Evolutionary conservation across 1,140 invertebrate genomes (phyloP).

Genomic region (Bradysia coprophila): DNA sequence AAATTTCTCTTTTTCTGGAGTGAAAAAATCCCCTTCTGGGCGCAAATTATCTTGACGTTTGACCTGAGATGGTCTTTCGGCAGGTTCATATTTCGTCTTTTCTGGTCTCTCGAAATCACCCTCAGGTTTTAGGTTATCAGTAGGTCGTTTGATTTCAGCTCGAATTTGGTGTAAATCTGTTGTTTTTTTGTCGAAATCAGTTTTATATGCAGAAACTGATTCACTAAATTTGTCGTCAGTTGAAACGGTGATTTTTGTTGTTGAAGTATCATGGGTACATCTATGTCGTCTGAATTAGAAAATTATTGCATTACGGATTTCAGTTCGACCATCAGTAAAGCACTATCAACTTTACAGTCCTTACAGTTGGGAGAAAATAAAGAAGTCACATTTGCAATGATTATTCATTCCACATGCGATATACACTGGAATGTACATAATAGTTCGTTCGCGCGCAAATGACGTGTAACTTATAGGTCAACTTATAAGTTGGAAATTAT

Average conservation of each 20-base stretch:
- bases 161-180: slow-evolving; percentile 35
- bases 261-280: slow-evolving; percentile 38
- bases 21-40: slow-evolving; percentile 34
- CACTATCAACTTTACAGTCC: too few species aligned
- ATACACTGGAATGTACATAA: too few species aligned
- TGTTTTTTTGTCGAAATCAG: slow-evolving; percentile 41
- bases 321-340: too few species aligned
- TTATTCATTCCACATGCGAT: too few species aligned
- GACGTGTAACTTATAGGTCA: too few species aligned
- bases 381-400: too few species aligned
- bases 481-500: too few species aligned
- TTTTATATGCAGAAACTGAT: slow-evolving; percentile 33
- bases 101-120: slow-evolving; percentile 28
- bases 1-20: slow-evolving; percentile 11
- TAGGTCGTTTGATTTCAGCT: slow-evolving; percentile 28
- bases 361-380: too few species aligned
- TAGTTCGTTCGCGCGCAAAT: too few species aligned
- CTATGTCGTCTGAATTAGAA: slow-evolving; percentile 33
- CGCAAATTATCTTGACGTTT: slow-evolving; percentile 30
- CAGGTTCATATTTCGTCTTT: slow-evolving; percentile 10
- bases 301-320: too few species aligned
- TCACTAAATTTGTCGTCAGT: slow-evolving; percentile 35
- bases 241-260: too few species aligned
- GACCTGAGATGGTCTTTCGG: slow-evolving; percentile 20
- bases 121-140: slow-evolving; percentile 36